Base-by-base conservation (phyloP, 2,113 vertebrate genomes). In the Erythrolamprus reginae region DNA sequence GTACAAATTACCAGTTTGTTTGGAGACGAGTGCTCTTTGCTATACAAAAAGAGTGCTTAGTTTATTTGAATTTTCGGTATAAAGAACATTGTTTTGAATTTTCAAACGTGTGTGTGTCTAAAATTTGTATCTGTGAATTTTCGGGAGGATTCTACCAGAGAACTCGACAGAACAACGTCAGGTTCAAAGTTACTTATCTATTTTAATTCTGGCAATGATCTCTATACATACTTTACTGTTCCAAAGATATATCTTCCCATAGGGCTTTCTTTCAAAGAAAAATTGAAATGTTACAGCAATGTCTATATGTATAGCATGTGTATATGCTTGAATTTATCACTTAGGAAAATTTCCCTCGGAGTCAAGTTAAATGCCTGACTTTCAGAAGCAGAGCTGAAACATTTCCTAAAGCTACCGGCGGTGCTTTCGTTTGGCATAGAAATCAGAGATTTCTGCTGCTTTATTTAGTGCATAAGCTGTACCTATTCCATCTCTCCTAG, bases 401-500 rank as follows among this genome's bases (percentile, higher is more conserved):
- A 93, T 91, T 90, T 93, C 58, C 88, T 83, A 90, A 94, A 93
- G 45, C 45, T 86, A 92, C 65, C 55, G 13, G 26, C 51, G 17
- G 6, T 21, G 9, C n/a, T 83, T 92, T 93, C 89, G 55, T 90
- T 89, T 85, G 93, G 93, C 89, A 92, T 88, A 91, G 93, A 95
- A 93, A 93, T 91, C 93, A 28, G 56, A 92, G 83, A 93, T 5
- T n/a, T 93, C 52, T 94, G 26, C 84, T 88, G 8, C 92, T 93
- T 89, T 87, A 92, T 89, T 95, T 94, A 94, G 93, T 95, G 92
- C 92, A 90, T 48, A 91, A 93, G 84, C 92, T 93, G 53, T 82
- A 95, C 65, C 51, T 48, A 92, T 92, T 94, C 90, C 94, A 93
- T 95, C 92, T 92, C 45, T 93, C 93, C 93, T 92, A 94, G 92